phyloP scores from a whole-genome alignment of 1,140 invertebrate genomes.

The Pseudomyrmex sp. region DNA sequence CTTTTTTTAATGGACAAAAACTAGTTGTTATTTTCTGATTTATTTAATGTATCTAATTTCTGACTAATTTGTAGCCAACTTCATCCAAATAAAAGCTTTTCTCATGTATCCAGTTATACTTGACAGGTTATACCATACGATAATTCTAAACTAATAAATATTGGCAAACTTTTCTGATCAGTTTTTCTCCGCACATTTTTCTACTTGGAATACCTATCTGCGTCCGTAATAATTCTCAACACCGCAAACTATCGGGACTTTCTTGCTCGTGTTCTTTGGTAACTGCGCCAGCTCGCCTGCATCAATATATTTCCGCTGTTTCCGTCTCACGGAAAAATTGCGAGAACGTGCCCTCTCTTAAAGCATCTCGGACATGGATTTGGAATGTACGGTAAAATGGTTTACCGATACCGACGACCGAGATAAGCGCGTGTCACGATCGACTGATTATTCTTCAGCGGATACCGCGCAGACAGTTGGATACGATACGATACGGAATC shows the following conservation, averaged over 20 bases:
- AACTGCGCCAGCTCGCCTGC: conserved; percentile 25
- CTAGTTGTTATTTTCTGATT: too few species aligned
- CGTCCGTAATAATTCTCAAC: conserved; percentile 45
- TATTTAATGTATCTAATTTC: too few species aligned
- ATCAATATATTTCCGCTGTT: conserved; percentile 46
- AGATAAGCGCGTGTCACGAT: conserved; percentile 45
- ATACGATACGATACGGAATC: conserved; percentile 5
- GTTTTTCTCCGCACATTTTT: too few species aligned
- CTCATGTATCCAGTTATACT: too few species aligned
- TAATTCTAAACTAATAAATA: too few species aligned
- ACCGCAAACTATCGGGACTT: neutral
- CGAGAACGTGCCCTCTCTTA: conserved; percentile 44
- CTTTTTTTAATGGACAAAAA: too few species aligned
- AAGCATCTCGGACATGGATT: conserved; percentile 36
- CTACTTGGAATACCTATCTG: neutral
- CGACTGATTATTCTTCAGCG: conserved; percentile 45
- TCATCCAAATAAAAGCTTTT: too few species aligned
- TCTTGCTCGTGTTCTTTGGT: conserved; percentile 11
- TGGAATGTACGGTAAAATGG: conserved; percentile 34
- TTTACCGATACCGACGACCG: conserved; percentile 47
- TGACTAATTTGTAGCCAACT: too few species aligned
- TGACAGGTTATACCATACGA: too few species aligned
- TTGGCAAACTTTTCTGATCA: too few species aligned
- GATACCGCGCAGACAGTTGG: conserved; percentile 13
- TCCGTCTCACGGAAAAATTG: conserved; percentile 51